Percentiles rank a stretch among this genome's conserved stretches.
Evolutionary conservation across 2,888 invertebrate genomes (phyloP).

Genomic region (Erannis defoliaria): DNA sequence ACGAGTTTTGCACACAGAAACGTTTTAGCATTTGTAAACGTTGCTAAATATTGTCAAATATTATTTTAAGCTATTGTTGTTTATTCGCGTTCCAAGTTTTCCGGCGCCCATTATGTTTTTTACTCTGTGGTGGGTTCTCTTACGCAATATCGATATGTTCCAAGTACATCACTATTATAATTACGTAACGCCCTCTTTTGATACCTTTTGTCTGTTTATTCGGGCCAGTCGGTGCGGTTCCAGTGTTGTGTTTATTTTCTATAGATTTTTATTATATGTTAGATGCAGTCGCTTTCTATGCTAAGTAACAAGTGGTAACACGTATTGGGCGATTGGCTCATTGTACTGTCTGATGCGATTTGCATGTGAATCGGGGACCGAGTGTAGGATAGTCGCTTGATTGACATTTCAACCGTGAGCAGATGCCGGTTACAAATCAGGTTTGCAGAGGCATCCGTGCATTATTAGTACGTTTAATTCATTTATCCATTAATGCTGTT

Average conservation of each 20-base stretch:
- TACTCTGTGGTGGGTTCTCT: slow-evolving; percentile 56
- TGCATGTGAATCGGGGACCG: slow-evolving; percentile 60
- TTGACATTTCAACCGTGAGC: slow-evolving; percentile 58
- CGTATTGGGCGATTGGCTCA: slow-evolving; percentile 56
- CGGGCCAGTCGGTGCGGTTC: slow-evolving; percentile 58
- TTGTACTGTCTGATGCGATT: slow-evolving; percentile 61
- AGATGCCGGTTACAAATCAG: slow-evolving; percentile 28
- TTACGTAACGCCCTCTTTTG: slow-evolving; percentile 74
- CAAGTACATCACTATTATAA: slow-evolving; percentile 68
- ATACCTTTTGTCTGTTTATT: slow-evolving; percentile 72
- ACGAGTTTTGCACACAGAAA: slow-evolving; percentile 62
- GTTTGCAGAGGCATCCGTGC: slow-evolving; percentile 22
- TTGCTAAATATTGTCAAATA: slow-evolving; percentile 54
- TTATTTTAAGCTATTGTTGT: slow-evolving; percentile 48
- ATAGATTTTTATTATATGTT: slow-evolving; percentile 65
- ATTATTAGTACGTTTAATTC: slow-evolving; percentile 20
- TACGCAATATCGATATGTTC: slow-evolving; percentile 65
- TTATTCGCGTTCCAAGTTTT: slow-evolving; percentile 44
- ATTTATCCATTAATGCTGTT: slow-evolving; percentile 2
- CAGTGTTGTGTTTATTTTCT: slow-evolving; percentile 67
- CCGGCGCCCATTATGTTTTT: slow-evolving; percentile 49
- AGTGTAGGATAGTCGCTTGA: slow-evolving; percentile 53
- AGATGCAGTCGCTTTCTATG: slow-evolving; percentile 70
- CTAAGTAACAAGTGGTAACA: slow-evolving; percentile 67
- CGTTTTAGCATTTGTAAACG: slow-evolving; percentile 62